A percentile compares a stretch with the other conserved stretches of the same genome.
These are phyloP conservation scores for Drosophila seclusa DNA, from an alignment of 2,888 invertebrate genomes.

Conservation along the genomic window DNA sequence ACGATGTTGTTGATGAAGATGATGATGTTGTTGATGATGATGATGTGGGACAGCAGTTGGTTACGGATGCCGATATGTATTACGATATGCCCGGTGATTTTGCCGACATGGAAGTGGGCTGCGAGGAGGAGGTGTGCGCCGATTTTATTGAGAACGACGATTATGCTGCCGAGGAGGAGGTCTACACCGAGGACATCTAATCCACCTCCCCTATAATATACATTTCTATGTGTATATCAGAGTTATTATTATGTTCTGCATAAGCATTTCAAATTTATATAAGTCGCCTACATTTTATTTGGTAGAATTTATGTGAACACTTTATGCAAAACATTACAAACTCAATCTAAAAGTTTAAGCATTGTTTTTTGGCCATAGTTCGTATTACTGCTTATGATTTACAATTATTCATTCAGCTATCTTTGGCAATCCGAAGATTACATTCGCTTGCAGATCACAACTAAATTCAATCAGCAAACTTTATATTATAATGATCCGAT, in stretches of 20 bases:
- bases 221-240: background rate
- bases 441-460: background rate
- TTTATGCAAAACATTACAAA: background rate
- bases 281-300: background rate
- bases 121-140: slow-evolving; percentile 66
- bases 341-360: slow-evolving; percentile 8
- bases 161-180: slow-evolving; percentile 76
- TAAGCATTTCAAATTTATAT: slow-evolving; percentile 5
- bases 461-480: background rate
- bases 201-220: slow-evolving; percentile 1
- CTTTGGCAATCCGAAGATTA: background rate
- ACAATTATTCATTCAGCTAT: background rate
- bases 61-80: slow-evolving; percentile 58
- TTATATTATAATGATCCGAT: background rate
- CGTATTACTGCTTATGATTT: slow-evolving; percentile 19
- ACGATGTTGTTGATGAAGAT: slow-evolving; percentile 13
- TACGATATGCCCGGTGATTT: slow-evolving; percentile 64
- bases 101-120: slow-evolving; percentile 67
- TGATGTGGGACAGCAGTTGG: slow-evolving; percentile 34
- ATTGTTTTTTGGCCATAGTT: slow-evolving; percentile 42
- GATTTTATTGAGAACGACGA: slow-evolving; percentile 56
- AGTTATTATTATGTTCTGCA: slow-evolving; percentile 1
- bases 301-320: background rate
- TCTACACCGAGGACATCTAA: slow-evolving; percentile 66
- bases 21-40: slow-evolving; percentile 14